Evolutionary conservation across 37 sponge, comb jelly and placozoan species (phyloP).

Genomic region (Oopsacas minuta): DNA sequence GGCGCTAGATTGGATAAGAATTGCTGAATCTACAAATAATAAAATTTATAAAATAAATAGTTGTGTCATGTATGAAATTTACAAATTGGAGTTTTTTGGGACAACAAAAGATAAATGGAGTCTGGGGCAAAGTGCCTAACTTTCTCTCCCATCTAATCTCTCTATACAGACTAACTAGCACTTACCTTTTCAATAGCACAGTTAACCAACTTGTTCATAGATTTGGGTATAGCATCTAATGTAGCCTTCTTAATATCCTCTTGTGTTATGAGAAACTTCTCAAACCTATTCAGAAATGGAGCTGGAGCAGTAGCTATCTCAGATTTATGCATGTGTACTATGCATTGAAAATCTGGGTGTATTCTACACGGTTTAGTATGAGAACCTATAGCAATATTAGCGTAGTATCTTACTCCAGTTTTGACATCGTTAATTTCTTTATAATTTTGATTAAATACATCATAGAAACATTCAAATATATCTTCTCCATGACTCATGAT

Average conservation of each 20-base stretch:
- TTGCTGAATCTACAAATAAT: neutral
- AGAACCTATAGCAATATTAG: constrained; percentile 82
- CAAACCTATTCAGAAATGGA: constrained; percentile 78
- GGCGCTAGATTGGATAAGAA: neutral
- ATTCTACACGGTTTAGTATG: constrained; percentile 67
- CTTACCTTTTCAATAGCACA: constrained; percentile 49
- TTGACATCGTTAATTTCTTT: constrained; percentile 62
- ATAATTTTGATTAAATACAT: constrained; percentile 74
- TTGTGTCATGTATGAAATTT: neutral
- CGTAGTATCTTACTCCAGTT: constrained; percentile 47
- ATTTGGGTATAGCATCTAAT: constrained; percentile 29
- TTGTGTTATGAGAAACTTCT: constrained; percentile 64
- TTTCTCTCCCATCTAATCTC: too few relatives aligned
- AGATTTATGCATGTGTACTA: constrained; percentile 57
- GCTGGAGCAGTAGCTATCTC: constrained; percentile 46
- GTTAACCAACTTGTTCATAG: constrained; percentile 30
- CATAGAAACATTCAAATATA: constrained; percentile 84
- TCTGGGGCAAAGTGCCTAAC: too few relatives aligned
- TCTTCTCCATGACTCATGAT: constrained; percentile 66
- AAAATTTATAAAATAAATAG: neutral
- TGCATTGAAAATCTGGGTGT: constrained; percentile 62
- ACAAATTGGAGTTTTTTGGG: too few relatives aligned
- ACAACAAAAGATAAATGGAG: too few relatives aligned
- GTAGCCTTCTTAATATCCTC: constrained; percentile 43
- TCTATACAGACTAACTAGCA: too few relatives aligned